A percentile compares a stretch with the other conserved stretches of the same genome.
These are phyloP conservation scores for Avahi laniger DNA, from an alignment of 2,797 vertebrate species.

Conservation along the genomic window DNA sequence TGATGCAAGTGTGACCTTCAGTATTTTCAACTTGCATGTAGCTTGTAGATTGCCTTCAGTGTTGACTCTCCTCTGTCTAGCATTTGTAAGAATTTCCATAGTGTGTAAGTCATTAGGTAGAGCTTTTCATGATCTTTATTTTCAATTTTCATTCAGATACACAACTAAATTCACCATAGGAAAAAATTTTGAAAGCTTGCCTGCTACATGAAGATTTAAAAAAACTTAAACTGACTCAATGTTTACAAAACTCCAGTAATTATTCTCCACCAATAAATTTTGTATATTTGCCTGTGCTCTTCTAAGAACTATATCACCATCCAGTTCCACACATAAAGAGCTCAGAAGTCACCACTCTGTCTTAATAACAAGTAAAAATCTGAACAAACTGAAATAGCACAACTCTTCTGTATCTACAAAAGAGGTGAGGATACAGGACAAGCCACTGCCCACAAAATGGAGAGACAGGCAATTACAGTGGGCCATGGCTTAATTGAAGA, in stretches of 20 bases:
- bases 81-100: background rate
- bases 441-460: background rate
- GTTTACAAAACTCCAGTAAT: background rate
- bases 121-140: background rate
- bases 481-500: background rate
- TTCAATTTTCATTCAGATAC: background rate
- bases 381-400: background rate
- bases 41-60: background rate
- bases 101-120: background rate
- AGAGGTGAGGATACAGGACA: background rate
- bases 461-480: rapidly evolving
- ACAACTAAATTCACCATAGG: background rate
- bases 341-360: background rate
- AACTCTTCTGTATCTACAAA: background rate
- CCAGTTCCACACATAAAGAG: background rate
- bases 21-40: background rate
- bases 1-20: background rate
- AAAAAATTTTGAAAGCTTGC: background rate
- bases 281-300: background rate
- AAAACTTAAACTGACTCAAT: background rate
- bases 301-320: background rate
- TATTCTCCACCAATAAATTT: background rate
- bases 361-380: background rate
- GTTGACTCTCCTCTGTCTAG: background rate
- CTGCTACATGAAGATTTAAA: background rate